Percentiles rank a stretch among this genome's conserved stretches.
phyloP scores from a whole-genome alignment of 2,113 vertebrate genomes.

The Gadus chalcogrammus region DNA sequence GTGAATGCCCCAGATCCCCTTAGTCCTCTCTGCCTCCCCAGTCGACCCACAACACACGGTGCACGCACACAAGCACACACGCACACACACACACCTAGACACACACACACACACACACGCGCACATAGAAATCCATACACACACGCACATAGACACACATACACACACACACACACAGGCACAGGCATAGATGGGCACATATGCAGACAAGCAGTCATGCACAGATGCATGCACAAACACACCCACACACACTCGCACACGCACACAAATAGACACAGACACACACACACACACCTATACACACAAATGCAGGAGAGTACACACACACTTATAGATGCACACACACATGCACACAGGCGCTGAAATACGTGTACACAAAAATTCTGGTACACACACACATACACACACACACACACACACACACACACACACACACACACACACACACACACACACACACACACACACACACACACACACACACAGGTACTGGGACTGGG shows the following conservation, averaged over 20 bases:
- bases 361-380: no score
- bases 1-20: constrained; percentile 44
- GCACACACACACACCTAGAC: not conserved
- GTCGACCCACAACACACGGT: not conserved
- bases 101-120: not conserved
- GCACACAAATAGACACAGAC: no score
- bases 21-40: constrained; percentile 28
- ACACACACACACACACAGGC: no score
- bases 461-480: not conserved
- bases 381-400: not conserved
- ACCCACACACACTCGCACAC: no score
- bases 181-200: no score
- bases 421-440: not conserved
- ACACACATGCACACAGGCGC: no score
- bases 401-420: not conserved
- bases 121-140: constrained; percentile 2
- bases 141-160: constrained; percentile 1
- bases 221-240: no score
- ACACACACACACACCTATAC: no score
- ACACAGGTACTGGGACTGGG: not conserved
- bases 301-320: no score
- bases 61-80: constrained; percentile 6
- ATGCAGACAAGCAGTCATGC: no score
- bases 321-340: no score
- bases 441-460: not conserved